phyloP scores from a whole-genome alignment of 2,113 vertebrate species.

The Tichodroma muraria region DNA sequence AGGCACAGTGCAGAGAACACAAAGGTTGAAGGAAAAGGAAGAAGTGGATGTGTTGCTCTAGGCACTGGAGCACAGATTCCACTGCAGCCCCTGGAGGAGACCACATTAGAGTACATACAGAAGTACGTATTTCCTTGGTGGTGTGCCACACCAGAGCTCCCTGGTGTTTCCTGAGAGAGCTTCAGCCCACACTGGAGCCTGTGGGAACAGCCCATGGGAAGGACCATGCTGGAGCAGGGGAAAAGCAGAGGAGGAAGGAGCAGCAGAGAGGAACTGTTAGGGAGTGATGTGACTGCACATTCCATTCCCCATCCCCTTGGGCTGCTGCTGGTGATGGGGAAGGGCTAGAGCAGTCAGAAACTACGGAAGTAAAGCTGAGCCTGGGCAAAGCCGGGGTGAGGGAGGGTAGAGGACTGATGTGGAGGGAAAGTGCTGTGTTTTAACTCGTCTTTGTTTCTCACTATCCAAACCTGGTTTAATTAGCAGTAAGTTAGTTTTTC shows the following conservation, averaged over 20 bases:
- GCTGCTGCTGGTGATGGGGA: not conserved
- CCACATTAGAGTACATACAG: not conserved
- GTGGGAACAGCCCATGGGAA: not conserved
- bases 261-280: not conserved
- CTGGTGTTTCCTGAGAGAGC: not conserved
- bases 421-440: not conserved
- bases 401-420: not conserved
- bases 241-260: not conserved
- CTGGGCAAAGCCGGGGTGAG: not conserved
- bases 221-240: not conserved
- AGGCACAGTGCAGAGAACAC: not conserved
- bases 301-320: not conserved
- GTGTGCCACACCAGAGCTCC: too few relatives aligned
- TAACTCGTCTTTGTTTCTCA: not conserved
- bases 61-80: not conserved
- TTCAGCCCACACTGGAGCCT: not conserved
- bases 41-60: not conserved
- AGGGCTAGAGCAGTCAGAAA: not conserved
- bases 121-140: not conserved
- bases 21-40: not conserved
- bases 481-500: not conserved
- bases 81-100: not conserved
- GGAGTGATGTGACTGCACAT: not conserved
- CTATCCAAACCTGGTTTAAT: not conserved
- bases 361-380: not conserved